Evolutionary conservation across 2,888 invertebrate genomes (phyloP), one percentile per base, ranked within the genome.

Genomic region (Perizoma flavofasciatum): DNA sequence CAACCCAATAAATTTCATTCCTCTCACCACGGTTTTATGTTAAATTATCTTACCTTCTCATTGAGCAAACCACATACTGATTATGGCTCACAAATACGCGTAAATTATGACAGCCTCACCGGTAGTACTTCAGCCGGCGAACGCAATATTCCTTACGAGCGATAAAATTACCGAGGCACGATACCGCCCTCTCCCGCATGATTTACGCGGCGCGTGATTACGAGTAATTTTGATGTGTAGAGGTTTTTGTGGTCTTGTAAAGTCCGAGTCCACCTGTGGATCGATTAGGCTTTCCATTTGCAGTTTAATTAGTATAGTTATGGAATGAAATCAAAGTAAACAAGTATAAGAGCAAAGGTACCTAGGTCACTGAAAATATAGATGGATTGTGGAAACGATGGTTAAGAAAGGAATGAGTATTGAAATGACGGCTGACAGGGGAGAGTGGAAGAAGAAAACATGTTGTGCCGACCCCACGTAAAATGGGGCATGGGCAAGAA

Each of bases 101-200:
- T 68, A 79, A 84, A 82, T 83, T 81, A 82, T 81, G 79, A 80
- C 70, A 78, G 71, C 72, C 60, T 65, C 61, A 51, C 64, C 63
- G 78, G 77, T 79, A 82, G 79, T 81, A 72, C 78, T 77, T 76
- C 3, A 72, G 69, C 73, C 72, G 68, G 69, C 69, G 61, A 69
- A 73, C 72, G 75, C 77, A 76, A 78, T 79, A 78, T 80, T 77
- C 77, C 74, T 78, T 78, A 79, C 77, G 75, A 74, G 71, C 79
- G 71, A 84, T 85, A 83, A 85, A 83, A 74, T 73, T 67, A 71
- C 59, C 69, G 63, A 68, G 67, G 59, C 69, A 68, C 71, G 74
- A 76, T 74, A 73, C 75, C 73, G 67, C 58, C 60, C 56, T 72
- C 67, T 65, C 53, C 67, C 68, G 66, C 62, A 73, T 77, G 77